Evolutionary conservation across 1,140 invertebrate species (phyloP).

Genomic region (Sycophaga agraensis): DNA sequence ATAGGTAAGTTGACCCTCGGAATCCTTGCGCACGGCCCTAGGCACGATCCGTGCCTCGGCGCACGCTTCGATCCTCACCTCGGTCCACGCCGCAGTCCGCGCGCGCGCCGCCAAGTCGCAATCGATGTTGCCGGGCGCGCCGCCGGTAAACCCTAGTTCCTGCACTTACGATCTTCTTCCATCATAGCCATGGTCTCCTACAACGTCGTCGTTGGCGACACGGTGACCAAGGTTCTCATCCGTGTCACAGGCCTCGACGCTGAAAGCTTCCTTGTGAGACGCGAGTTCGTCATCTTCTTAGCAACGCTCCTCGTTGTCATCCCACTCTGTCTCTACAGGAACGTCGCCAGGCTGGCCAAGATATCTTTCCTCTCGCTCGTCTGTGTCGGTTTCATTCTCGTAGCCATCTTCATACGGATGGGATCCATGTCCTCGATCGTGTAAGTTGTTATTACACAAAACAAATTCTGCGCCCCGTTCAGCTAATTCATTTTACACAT

Average conservation of each 20-base stretch:
- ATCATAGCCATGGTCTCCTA: conserved; percentile 92
- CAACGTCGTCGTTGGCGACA: conserved; percentile 88
- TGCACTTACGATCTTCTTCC: no score
- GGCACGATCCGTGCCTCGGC: no score
- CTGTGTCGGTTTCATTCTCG: conserved; percentile 74
- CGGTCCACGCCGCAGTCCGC: no score
- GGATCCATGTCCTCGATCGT: conserved; percentile 62
- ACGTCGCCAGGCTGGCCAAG: conserved; percentile 77
- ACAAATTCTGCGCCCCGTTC: no score
- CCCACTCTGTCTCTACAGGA: conserved; percentile 80
- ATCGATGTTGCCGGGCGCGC: no score
- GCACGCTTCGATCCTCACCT: no score
- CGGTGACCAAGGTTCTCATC: conserved; percentile 79
- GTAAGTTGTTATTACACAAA: conserved; percentile 62
- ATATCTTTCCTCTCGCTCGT: conserved; percentile 78
- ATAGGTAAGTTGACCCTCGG: conserved; percentile 77
- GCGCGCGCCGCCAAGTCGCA: no score
- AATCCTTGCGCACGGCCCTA: no score
- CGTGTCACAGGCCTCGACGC: conserved; percentile 63
- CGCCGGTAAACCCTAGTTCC: no score
- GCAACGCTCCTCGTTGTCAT: conserved; percentile 76
- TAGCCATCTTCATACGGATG: conserved; percentile 70
- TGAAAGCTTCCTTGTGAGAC: conserved; percentile 62
- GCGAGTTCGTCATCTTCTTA: conserved; percentile 77
- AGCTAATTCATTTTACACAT: no score